Percentiles rank a stretch among this genome's conserved stretches.
These are phyloP conservation scores for Chaetura pelagica DNA, from an alignment of 2,113 vertebrate species.

Conservation along the genomic window DNA sequence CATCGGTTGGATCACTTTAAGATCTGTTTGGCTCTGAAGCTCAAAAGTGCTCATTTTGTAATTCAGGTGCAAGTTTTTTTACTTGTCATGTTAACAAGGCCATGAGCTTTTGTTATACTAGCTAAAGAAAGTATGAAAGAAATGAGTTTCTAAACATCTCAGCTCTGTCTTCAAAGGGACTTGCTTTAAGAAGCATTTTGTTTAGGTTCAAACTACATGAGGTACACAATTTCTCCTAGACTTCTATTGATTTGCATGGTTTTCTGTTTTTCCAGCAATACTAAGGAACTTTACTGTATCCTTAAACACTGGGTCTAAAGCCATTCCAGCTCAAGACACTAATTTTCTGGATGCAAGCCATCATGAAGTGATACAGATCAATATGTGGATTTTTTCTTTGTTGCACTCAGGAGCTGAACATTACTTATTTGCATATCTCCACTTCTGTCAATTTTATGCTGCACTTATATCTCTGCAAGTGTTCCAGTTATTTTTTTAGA, in stretches of 20 bases:
- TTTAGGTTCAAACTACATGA: neutral
- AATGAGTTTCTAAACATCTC: neutral
- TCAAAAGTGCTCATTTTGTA: neutral
- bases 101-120: neutral
- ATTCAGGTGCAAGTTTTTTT: neutral
- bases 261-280: neutral
- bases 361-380: neutral
- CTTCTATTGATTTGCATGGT: neutral
- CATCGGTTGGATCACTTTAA: neutral
- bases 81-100: neutral
- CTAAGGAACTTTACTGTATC: neutral
- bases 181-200: neutral
- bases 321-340: neutral
- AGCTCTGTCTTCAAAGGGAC: neutral
- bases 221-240: neutral
- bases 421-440: neutral
- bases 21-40: neutral
- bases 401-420: neutral
- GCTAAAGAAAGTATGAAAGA: neutral
- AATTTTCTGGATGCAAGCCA: neutral
- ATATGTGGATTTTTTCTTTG: neutral
- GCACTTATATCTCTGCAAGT: neutral
- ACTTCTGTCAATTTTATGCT: neutral
- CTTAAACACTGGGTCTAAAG: neutral
- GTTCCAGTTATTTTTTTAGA: constrained; percentile 7